Conservation (phyloP, 2,113 vertebrate species). For the Rhadina sibilatrix region DNA sequence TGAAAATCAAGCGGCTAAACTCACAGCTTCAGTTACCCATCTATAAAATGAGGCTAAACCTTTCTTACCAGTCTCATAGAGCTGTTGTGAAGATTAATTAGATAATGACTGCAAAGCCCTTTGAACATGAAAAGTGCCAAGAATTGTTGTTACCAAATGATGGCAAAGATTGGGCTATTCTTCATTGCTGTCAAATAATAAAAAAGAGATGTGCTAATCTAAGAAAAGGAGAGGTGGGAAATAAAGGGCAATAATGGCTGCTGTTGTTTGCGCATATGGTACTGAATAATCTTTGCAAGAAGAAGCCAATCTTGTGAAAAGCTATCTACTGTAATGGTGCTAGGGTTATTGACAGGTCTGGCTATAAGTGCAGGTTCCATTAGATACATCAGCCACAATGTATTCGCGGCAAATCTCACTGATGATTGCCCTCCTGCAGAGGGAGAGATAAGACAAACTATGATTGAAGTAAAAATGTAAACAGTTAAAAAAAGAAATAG, state of each 20-base stretch:
- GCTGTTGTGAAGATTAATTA: conserved; percentile 65
- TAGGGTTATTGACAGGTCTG: conserved; percentile 74
- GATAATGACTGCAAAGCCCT: conserved; percentile 58
- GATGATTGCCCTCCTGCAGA: conserved; percentile 75
- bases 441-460: conserved; percentile 76
- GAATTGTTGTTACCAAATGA: conserved; percentile 66
- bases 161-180: conserved; percentile 64
- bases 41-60: conserved; percentile 50
- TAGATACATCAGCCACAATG: conserved; percentile 71
- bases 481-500: conserved; percentile 72
- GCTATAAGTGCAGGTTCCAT: conserved; percentile 74
- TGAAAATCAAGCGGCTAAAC: conserved; percentile 57
- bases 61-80: conserved; percentile 50
- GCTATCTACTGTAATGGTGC: conserved; percentile 73
- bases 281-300: conserved; percentile 73
- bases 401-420: conserved; percentile 70
- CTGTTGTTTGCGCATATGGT: conserved; percentile 71
- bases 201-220: conserved; percentile 58
- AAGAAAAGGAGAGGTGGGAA: conserved; percentile 62
- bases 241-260: conserved; percentile 71
- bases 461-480: conserved; percentile 76
- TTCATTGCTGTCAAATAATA: conserved; percentile 66
- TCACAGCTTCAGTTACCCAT: conserved; percentile 43
- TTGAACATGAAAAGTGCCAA: conserved; percentile 55
- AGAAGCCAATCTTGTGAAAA: conserved; percentile 73